Evolutionary conservation across 1,140 invertebrate species (phyloP).

Genomic region (Drosophila aff.): DNA sequence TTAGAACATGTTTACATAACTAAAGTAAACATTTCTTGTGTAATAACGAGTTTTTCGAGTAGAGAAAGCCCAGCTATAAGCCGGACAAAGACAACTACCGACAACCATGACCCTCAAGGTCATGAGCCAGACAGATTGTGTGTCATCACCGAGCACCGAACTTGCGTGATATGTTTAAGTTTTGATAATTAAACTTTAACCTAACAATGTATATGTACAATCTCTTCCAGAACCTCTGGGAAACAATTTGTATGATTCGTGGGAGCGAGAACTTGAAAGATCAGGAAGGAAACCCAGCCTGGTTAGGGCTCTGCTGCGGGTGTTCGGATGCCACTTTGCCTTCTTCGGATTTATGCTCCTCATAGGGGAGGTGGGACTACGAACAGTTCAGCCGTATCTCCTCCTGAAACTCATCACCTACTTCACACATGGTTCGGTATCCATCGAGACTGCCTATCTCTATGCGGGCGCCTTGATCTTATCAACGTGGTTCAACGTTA

Average conservation of each 20-base stretch:
- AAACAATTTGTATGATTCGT: constrained; percentile 60
- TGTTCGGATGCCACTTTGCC: constrained; percentile 65
- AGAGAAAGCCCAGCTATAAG: neutral
- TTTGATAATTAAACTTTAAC: neutral
- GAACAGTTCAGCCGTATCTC: constrained; percentile 90
- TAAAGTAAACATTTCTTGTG: neutral
- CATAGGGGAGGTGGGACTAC: constrained; percentile 62
- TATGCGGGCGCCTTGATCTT: constrained; percentile 89
- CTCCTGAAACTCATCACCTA: constrained; percentile 90
- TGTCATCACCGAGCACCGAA: neutral
- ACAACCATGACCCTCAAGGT: neutral
- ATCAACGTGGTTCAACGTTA: constrained; percentile 88
- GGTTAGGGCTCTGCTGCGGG: constrained; percentile 49
- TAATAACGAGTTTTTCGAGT: neutral
- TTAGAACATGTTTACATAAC: neutral
- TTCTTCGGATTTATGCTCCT: constrained; percentile 66
- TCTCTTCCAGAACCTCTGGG: constrained; percentile 68
- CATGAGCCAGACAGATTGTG: neutral
- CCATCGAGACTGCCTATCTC: constrained; percentile 87
- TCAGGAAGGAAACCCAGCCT: constrained; percentile 58
- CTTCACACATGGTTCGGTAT: constrained; percentile 83
- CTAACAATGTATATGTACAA: neutral
- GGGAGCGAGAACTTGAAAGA: constrained; percentile 54
- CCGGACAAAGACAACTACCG: neutral
- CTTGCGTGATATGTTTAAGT: neutral